These are phyloP conservation scores for Mimumesa dahlbomi DNA, from an alignment of 2,888 invertebrate species.

Conservation along the genomic window DNA sequence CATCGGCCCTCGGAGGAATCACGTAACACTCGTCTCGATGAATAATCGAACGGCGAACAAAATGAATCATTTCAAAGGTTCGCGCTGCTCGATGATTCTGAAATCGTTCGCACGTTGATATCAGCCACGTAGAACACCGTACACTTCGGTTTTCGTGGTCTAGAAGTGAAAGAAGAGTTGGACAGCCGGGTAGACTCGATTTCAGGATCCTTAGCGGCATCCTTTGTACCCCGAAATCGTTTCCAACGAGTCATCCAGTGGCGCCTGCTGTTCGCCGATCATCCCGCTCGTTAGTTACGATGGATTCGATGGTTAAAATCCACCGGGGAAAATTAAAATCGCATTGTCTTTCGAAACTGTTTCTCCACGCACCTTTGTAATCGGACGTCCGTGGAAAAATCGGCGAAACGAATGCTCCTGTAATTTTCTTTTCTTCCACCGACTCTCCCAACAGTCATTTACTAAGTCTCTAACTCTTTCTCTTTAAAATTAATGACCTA, in stretches of 20 bases:
- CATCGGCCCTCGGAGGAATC: conserved; percentile 29
- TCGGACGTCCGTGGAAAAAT: too few relatives aligned
- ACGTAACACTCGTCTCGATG: conserved; percentile 21
- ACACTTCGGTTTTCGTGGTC: neutral
- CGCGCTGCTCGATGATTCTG: too few relatives aligned
- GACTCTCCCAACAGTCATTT: too few relatives aligned
- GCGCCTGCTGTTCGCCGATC: conserved; percentile 69
- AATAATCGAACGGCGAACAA: too few relatives aligned
- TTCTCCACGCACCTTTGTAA: conserved; percentile 44
- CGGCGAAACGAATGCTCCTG: too few relatives aligned
- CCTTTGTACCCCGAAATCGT: conserved; percentile 45
- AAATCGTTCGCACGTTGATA: conserved; percentile 23
- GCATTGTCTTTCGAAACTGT: conserved; percentile 11
- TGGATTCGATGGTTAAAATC: conserved; percentile 10
- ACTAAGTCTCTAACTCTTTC: too few relatives aligned
- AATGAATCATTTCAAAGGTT: too few relatives aligned
- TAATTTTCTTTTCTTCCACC: neutral
- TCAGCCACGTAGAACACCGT: neutral
- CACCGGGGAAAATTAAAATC: conserved; percentile 46
- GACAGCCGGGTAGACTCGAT: conserved; percentile 25
- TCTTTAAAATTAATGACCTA: too few relatives aligned
- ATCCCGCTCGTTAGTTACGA: conserved; percentile 51
- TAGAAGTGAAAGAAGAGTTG: neutral
- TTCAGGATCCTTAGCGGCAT: conserved; percentile 48
- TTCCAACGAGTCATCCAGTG: conserved; percentile 73